Evolutionary conservation across 2,113 vertebrate genomes (phyloP), one percentile per base, ranked within the genome.

Genomic region (Pyrgilauda ruficollis): DNA sequence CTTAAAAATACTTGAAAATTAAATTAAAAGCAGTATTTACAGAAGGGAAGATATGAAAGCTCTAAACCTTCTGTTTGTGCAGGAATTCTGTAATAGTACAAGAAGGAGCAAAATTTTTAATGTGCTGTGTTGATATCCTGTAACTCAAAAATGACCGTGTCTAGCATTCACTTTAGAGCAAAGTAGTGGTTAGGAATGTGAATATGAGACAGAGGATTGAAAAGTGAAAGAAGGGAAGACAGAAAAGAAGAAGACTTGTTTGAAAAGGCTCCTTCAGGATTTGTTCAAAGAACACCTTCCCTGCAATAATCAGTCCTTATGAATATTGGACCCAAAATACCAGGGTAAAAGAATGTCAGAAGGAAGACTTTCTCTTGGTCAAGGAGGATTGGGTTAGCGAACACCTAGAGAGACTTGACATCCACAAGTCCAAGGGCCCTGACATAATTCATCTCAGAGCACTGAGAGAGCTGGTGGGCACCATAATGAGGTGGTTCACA

Each of bases 401-500:
- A 52, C 22, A 44, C 6, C 10, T 17, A 59, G 44, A 31, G 9
- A 28, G 18, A 37, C 4, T 14, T 66, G 43, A 28, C 10, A 20
- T 74, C 35, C 19, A 20, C 8, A 31, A 44, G 33, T 39, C 19
- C 19, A 44, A 20, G 10, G 3, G 10, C 8, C 7, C 19, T 39
- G 37, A 50, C 6, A 4, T 12, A 80, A 44, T 23, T 31, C 6
- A 37, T 20, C 19, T 19, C 9, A 67, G 23, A 44, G 22, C 9
- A 13, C 13, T 5, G 11, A 58, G 37, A 49, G 24, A 44, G 22
- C 27, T 66, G 44, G 44, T 6, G 6, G 31, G 33, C 18, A 37
- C 6, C 18, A n/a, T 4, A 37, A 22, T 0, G 0, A 66, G 13
- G 22, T 13, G 13, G 4, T 20, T 43, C 27, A 15, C 12, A 58